These are phyloP conservation scores for Rhopalosiphum maidis DNA, from an alignment of 1,140 invertebrate species.

Conservation along the genomic window DNA sequence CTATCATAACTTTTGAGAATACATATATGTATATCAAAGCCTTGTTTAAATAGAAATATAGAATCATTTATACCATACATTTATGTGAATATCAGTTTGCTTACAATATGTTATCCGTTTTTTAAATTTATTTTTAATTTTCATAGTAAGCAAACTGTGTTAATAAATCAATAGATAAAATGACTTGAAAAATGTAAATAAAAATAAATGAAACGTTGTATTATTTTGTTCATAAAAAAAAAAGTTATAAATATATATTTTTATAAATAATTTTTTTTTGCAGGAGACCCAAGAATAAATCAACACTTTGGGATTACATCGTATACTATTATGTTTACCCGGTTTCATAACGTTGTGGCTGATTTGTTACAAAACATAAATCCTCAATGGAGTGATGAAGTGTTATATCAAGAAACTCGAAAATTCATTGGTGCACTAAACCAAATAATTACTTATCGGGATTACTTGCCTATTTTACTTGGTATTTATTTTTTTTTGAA, in stretches of 20 bases:
- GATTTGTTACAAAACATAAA: constrained; percentile 71
- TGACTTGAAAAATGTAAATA: too few species aligned
- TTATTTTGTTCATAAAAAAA: not conserved
- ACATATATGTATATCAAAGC: too few species aligned
- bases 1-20: too few species aligned
- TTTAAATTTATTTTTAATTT: not conserved
- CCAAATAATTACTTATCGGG: constrained; percentile 87
- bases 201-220: not conserved
- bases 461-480: constrained; percentile 82
- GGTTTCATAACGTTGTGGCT: constrained; percentile 85
- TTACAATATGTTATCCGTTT: too few species aligned
- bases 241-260: not conserved
- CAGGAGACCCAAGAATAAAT: constrained; percentile 79
- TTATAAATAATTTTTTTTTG: not conserved
- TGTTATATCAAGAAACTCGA: constrained; percentile 78
- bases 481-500: constrained; percentile 64
- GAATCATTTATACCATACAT: too few species aligned
- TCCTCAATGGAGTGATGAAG: constrained; percentile 83
- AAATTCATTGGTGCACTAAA: constrained; percentile 81
- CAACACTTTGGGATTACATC: constrained; percentile 83
- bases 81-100: too few species aligned
- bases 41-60: too few species aligned
- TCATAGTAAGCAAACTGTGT: not conserved
- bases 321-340: constrained; percentile 79
- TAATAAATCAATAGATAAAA: not conserved